Base-by-base conservation (phyloP, 2,113 vertebrate species). In the Petromus typicus region DNA sequence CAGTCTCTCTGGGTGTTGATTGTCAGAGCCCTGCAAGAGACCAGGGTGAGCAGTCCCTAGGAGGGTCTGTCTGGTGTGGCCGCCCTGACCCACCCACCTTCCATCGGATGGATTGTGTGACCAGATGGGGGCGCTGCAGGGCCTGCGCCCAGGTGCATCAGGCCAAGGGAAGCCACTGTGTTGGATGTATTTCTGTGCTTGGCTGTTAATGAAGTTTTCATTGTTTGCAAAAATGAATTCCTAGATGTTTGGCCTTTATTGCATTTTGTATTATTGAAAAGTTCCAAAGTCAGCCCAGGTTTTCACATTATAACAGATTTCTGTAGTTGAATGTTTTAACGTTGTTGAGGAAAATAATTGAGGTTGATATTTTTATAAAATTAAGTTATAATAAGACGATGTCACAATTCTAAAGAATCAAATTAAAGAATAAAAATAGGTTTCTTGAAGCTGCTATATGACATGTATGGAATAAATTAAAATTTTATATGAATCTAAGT, bases 281-380 rank as follows among this genome's bases (percentile, higher is more conserved):
- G 59, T 64, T 57, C 61, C 43, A 23, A 66, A 3, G 48, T 63
- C 40, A 81, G 71, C 43, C 73, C 32, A 45, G 1, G 2, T 78
- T 17, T 76, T 48, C 63, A 73, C 12, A 14, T 73, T 48, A 59
- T 34, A 40, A 57, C 59, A 40, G 57, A 57, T 82, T 79, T 89
- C 37, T 79, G 3, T 57, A 27, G 43, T 71, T 54, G 18, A 34
- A 4, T 57, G 22, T 34, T 94, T 86, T 78, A 56, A 79, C 56
- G 11, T 48, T 51, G 34, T 76, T 4, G 1, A 63, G 81, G 73
- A 84, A 81, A 59, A 90, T 78, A 18, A n/a, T 27, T 1, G 0
- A 86, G 79, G 45, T 56, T 48, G 54, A 22, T 84, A 79, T 80
- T 93, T 97, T 95, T 91, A 91, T 54, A 51, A 83, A 93, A 34